Evolutionary conservation across 2,797 vertebrate genomes (phyloP), one percentile per base, ranked within the genome.

Genomic region (Phrynocephalus guinanensis): DNA sequence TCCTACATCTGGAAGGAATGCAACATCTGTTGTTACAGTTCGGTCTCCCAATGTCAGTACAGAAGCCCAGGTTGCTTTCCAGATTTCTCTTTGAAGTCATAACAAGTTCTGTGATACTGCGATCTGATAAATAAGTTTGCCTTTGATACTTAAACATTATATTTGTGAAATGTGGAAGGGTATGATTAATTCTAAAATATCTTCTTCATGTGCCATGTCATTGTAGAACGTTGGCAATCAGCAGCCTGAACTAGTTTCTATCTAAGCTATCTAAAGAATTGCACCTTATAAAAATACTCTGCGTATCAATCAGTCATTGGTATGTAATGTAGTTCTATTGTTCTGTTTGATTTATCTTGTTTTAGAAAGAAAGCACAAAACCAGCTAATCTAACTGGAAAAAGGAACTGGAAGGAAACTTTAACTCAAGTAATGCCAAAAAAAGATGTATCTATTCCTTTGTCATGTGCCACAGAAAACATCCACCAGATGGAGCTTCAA

Each of bases 281-380:
- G 63, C 33, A 3, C 20, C 6, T 11, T 33, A 11, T 60, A 28
- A 81, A 68, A 60, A 60, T 28, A 3, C 33, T 26, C 8, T 33
- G 3, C 22, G 26, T 87, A n/a, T 63, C 22, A 79, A 83, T 44
- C 7, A 60, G 11, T 79, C 78, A 60, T 52, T 30, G 18, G 6
- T 79, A 22, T 48, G 20, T 63, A 71, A 44, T 76, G 26, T 79
- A 91, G 79, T 77, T 26, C 16, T 20, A 9, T 91, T 22, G 50
- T 88, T 92, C 44, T 79, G 0, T 93, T 71, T 86, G 86, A 11
- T 63, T 93, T 22, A 88, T 89, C 15, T 72, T 93, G 7, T 94
- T 78, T 93, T 94, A 97, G 96, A 95, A 93, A 93, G 86, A 93
- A 70, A 94, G 94, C 87, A 60, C 94, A 77, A 94, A 94, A 88